phyloP scores from a whole-genome alignment of 2,888 invertebrate species.

The Leucophora obtusa region DNA sequence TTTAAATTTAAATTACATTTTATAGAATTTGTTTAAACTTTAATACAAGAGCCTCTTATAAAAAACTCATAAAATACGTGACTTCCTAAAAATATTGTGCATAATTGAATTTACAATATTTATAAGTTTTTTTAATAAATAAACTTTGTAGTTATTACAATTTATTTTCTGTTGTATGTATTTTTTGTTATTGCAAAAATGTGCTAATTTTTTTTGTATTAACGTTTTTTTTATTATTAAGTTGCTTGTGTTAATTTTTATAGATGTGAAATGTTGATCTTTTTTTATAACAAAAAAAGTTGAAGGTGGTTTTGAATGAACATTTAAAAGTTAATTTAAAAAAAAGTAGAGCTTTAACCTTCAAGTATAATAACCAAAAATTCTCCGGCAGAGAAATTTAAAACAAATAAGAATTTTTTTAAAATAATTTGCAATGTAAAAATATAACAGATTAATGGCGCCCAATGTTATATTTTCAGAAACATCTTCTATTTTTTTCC shows the following conservation, averaged over 20 bases:
- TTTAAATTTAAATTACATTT: not conserved
- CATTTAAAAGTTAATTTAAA: not conserved
- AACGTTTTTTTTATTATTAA: not conserved
- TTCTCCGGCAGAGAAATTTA: not conserved
- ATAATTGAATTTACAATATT: slow-evolving; percentile 7
- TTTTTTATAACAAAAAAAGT: not conserved
- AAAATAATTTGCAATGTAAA: too few relatives aligned
- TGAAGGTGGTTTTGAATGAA: not conserved
- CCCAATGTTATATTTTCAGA: too few relatives aligned
- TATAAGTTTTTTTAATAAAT: not conserved
- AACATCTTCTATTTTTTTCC: too few relatives aligned
- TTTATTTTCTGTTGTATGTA: not conserved
- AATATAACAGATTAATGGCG: too few relatives aligned
- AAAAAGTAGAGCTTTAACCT: not conserved
- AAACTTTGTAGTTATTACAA: not conserved
- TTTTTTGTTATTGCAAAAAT: slow-evolving; percentile 1
- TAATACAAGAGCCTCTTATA: not conserved
- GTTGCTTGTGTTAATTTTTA: slow-evolving; percentile 1
- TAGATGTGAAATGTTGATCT: not conserved
- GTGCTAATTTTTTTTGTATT: slow-evolving; percentile 12
- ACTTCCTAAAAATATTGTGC: slow-evolving; percentile 40
- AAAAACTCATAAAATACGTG: slow-evolving; percentile 24
- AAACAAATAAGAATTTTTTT: too few relatives aligned
- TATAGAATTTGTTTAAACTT: not conserved
- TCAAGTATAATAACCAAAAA: not conserved